Conservation (phyloP, 2,888 invertebrate genomes). For the Herminia tarsipennalis region DNA sequence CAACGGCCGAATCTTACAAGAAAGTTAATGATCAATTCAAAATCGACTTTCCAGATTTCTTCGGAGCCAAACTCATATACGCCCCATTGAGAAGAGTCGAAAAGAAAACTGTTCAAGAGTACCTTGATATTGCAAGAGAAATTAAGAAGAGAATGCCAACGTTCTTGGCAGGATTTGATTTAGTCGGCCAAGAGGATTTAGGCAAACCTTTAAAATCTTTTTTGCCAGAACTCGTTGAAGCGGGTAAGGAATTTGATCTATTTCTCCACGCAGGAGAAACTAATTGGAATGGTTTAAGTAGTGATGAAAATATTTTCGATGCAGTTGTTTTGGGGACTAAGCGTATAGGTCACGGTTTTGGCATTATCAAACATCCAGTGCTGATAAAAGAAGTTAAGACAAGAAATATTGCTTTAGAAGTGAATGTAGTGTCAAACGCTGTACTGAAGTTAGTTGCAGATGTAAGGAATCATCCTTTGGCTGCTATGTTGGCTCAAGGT, state of each 20-base stretch:
- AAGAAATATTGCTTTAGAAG: conserved; percentile 89
- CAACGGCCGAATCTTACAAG: conserved; percentile 85
- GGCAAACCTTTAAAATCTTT: conserved; percentile 87
- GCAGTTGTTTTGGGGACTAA: conserved; percentile 89
- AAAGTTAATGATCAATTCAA: conserved; percentile 85
- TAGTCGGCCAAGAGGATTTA: conserved; percentile 93
- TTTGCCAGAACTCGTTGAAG: conserved; percentile 78
- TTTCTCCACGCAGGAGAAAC: conserved; percentile 95
- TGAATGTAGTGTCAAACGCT: conserved; percentile 93
- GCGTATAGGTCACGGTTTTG: conserved; percentile 92
- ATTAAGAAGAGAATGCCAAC: conserved; percentile 85
- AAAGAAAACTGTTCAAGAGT: conserved; percentile 66
- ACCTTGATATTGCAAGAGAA: conserved; percentile 71
- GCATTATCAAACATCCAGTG: conserved; percentile 89
- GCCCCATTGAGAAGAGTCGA: conserved; percentile 85
- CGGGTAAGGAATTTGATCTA: conserved; percentile 84
- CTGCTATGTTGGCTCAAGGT: conserved; percentile 86
- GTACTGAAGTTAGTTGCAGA: conserved; percentile 89
- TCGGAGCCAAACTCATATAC: conserved; percentile 89
- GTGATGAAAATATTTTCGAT: conserved; percentile 91
- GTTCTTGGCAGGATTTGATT: conserved; percentile 92
- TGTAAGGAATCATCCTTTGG: conserved; percentile 91
- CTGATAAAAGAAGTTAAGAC: conserved; percentile 86
- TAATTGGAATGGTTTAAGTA: conserved; percentile 88
- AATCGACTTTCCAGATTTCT: conserved; percentile 86